Conservation (phyloP, 64 coral and sea anemone species). For the Stylophora pistillata region DNA sequence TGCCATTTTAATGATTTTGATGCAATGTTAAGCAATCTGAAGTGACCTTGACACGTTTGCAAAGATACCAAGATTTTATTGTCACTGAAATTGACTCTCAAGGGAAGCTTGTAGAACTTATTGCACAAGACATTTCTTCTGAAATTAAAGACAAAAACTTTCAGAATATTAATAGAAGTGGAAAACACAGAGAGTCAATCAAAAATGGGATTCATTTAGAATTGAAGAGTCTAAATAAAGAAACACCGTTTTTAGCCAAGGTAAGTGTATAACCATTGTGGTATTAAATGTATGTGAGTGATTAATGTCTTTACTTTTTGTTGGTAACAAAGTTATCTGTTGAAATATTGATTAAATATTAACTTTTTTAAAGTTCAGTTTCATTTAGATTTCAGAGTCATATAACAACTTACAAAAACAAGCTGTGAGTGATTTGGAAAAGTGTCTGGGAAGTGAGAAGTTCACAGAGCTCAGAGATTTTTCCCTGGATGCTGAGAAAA, state of each 20-base stretch:
- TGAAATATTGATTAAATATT: background rate
- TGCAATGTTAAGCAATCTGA: no score
- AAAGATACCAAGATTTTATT: constrained; percentile 65
- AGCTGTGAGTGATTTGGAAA: background rate
- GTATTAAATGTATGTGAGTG: no score
- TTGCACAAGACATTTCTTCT: constrained; percentile 4
- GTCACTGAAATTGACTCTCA: constrained; percentile 65
- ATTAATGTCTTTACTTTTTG: no score
- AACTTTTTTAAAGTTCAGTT: background rate
- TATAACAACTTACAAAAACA: constrained; percentile 1
- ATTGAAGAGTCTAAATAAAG: background rate
- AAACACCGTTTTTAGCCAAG: background rate
- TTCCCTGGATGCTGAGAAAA: background rate
- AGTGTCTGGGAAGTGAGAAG: background rate
- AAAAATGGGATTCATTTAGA: background rate
- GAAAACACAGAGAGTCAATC: background rate
- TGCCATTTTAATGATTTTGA: no score
- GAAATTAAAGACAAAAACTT: background rate
- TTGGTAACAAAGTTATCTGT: background rate
- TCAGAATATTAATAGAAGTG: background rate
- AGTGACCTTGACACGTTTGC: background rate
- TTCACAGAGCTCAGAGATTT: constrained; percentile 1
- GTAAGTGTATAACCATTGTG: background rate
- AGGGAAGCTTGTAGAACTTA: constrained; percentile 44
- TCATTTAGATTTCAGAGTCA: constrained; percentile 24